A percentile compares a stretch with the other conserved stretches of the same genome.
phyloP scores from a whole-genome alignment of 2,113 vertebrate species.

The Sporophila hypoxantha region DNA sequence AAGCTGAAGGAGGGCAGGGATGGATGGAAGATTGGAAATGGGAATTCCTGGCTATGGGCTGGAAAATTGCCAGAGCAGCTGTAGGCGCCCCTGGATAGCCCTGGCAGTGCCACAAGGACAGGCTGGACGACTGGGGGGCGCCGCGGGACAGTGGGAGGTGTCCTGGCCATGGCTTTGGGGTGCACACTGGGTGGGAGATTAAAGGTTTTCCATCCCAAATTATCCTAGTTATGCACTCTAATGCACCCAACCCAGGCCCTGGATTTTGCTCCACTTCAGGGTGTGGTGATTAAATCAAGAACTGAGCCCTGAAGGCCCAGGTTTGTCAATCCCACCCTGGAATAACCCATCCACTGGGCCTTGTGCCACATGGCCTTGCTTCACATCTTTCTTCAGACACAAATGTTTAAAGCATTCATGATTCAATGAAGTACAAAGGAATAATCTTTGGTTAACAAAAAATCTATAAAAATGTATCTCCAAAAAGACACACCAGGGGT shows the following conservation, averaged over 20 bases:
- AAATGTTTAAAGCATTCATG: background rate
- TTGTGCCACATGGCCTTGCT: fast-evolving
- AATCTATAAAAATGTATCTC: fast-evolving
- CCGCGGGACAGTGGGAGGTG: background rate
- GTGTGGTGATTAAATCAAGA: fast-evolving
- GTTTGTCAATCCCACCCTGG: background rate
- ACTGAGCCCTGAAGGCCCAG: background rate
- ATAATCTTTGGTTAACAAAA: too few species aligned
- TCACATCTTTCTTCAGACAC: background rate
- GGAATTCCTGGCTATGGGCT: background rate
- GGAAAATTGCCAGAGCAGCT: background rate
- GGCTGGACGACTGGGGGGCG: background rate
- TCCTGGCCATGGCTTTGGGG: background rate
- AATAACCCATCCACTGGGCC: background rate
- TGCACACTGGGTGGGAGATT: too few species aligned
- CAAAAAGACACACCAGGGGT: background rate
- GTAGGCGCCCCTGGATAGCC: background rate
- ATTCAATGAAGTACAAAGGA: background rate
- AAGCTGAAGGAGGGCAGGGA: background rate
- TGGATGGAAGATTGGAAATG: fast-evolving
- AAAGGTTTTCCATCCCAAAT: background rate
- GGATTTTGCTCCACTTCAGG: fast-evolving
- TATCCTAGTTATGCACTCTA: background rate
- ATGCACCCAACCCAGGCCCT: fast-evolving
- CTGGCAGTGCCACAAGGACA: background rate